Evolutionary conservation across 2,113 vertebrate species (phyloP), one percentile per base, ranked within the genome.

Genomic region (Coregonus clupeaformis): DNA sequence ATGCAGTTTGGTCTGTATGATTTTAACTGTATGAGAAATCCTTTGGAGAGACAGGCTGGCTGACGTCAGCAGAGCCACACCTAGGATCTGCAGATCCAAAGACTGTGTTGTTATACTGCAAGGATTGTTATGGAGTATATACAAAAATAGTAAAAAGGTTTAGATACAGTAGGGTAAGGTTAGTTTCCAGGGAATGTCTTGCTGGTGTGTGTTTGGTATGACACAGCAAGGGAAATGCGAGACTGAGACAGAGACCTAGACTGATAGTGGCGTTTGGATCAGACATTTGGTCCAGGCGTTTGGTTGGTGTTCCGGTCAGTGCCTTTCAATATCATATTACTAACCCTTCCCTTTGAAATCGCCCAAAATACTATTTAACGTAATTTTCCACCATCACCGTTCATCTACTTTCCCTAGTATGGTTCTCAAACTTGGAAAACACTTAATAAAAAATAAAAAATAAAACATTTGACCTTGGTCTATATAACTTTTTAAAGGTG

Each of bases 311-410:
- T 86, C 76, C 66, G 24, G 80, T 82, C 75, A 24, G 18, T 77
- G 83, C 77, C 79, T 80, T 76, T 86, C 87, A 84, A 87, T 82
- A 85, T 83, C 74, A 76, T 74, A 72, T 80, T 70, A 69, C 73
- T 86, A 87, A 91, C 32, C 32, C 32, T 36, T 36, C n/a, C n/a
- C 32, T 6, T 6, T 36, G 7, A 36, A 36, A 36, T 36, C 1
- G 6, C 32, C 32, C 7, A 9, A 36, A 36, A 36, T 36, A 36
- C 32, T 9, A 36, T 36, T 36, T 36, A 36, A 36, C 1, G 32
- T 36, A 36, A 36, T 36, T 9, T 36, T 36, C 32, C 32, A 36
- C 32, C 32, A 36, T 36, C 6, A 36, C 7, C 32, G 7, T 36
- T 36, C 32, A 36, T 36, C 32, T 36, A 36, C 7, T 36, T 36